phyloP scores from a whole-genome alignment of 2,113 vertebrate species.

The Aleadryas rufinucha region DNA sequence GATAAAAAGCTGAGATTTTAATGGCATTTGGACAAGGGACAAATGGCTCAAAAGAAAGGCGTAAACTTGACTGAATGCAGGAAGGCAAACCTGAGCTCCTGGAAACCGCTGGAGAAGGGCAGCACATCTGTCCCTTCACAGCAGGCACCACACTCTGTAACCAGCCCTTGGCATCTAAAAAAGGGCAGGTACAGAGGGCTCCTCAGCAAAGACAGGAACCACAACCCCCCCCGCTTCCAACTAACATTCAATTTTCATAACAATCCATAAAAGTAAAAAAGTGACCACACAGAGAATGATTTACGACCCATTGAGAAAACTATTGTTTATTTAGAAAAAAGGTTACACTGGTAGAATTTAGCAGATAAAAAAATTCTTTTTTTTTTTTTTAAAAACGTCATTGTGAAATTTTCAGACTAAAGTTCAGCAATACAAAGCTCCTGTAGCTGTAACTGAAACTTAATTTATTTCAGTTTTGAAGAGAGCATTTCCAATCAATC shows the following conservation, averaged over 20 bases:
- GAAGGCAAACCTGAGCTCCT: background rate
- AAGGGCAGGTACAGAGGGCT: background rate
- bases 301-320: constrained; percentile 96
- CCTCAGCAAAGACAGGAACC: background rate
- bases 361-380: constrained; percentile 90
- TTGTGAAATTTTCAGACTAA: constrained; percentile 85
- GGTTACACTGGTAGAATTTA: constrained; percentile 96
- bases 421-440: constrained; percentile 87
- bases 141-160: fast-evolving
- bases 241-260: fast-evolving
- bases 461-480: constrained; percentile 72
- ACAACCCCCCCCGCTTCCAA: background rate
- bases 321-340: constrained; percentile 98
- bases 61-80: background rate
- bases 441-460: constrained; percentile 78
- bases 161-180: too few relatives aligned
- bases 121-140: background rate
- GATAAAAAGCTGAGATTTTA: background rate
- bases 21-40: background rate
- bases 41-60: background rate
- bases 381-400: constrained; percentile 88
- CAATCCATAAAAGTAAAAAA: constrained; percentile 20
- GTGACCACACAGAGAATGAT: constrained; percentile 74
- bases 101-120: fast-evolving
- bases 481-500: constrained; percentile 80